Conservation (phyloP, 2,888 invertebrate genomes). For the Apoderus coryli region DNA sequence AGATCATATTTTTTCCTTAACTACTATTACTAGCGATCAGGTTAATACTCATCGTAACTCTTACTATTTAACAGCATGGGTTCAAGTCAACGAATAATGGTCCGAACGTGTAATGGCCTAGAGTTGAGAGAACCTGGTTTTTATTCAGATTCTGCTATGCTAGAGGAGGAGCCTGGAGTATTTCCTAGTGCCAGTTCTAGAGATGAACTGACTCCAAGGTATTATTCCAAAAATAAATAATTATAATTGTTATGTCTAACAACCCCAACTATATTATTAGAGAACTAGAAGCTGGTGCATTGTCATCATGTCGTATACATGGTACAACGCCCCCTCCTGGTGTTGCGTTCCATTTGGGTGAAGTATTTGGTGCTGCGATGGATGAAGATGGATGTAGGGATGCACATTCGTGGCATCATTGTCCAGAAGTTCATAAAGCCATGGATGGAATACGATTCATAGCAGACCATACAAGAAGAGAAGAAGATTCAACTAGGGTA, state of each 20-base stretch:
- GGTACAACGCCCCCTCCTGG: constrained; percentile 45
- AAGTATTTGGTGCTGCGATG: constrained; percentile 27
- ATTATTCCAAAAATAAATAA: too few relatives aligned
- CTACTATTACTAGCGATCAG: too few relatives aligned
- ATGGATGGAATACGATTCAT: constrained; percentile 87
- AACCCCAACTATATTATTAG: too few relatives aligned
- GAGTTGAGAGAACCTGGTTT: constrained; percentile 46
- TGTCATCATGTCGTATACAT: constrained; percentile 42
- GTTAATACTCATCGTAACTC: too few relatives aligned
- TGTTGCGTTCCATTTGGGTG: constrained; percentile 32
- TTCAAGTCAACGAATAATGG: constrained; percentile 44
- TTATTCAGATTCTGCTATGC: constrained; percentile 26
- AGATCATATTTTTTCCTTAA: too few relatives aligned
- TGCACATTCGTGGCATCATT: constrained; percentile 71
- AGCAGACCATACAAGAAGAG: constrained; percentile 71
- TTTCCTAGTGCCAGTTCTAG: constrained; percentile 41
- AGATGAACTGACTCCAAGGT: constrained; percentile 42
- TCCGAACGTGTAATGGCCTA: constrained; percentile 63
- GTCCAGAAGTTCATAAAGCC: constrained; percentile 84
- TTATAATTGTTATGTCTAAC: too few relatives aligned
- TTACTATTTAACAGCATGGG: constrained; percentile 17
- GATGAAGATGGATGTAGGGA: constrained; percentile 33
- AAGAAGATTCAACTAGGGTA: too few relatives aligned
- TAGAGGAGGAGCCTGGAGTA: constrained; percentile 35
- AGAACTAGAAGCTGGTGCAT: constrained; percentile 40